These are phyloP conservation scores for Erithacus rubecula DNA, from an alignment of 2,797 vertebrate genomes.

Conservation along the genomic window DNA sequence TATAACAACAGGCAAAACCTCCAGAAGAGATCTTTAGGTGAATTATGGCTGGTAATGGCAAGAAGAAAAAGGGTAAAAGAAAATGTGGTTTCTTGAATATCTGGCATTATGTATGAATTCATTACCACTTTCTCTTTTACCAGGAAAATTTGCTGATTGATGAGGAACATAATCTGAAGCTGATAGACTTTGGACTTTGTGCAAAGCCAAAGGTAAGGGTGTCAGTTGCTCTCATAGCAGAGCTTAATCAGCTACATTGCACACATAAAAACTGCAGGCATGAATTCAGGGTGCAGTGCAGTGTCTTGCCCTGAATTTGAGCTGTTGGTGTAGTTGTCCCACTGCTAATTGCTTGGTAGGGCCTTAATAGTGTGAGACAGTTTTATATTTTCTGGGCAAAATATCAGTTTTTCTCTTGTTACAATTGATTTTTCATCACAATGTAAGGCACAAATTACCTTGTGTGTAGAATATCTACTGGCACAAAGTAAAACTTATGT, in stretches of 20 bases:
- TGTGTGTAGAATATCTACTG: not conserved
- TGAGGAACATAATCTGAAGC: slow-evolving; percentile 88
- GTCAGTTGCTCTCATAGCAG: not conserved
- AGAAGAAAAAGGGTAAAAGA: not conserved
- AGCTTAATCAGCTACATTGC: not conserved
- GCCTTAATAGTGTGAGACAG: not conserved
- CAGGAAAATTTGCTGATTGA: slow-evolving; percentile 96
- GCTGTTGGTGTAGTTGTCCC: not conserved
- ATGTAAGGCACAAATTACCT: not conserved
- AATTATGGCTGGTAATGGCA: not conserved
- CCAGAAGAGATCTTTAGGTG: not conserved
- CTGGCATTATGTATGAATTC: not conserved
- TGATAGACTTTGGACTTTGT: slow-evolving; percentile 96
- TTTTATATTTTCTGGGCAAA: not conserved
- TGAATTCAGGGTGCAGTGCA: not conserved
- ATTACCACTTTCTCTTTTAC: not conserved
- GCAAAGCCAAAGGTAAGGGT: slow-evolving; percentile 90
- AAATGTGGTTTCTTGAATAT: not conserved
- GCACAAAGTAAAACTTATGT: not conserved
- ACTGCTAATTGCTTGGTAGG: not conserved
- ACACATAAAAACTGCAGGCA: accelerated
- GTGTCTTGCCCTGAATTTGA: not conserved
- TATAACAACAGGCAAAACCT: not conserved
- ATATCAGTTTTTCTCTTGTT: not conserved
- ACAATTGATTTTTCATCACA: not conserved